These are phyloP conservation scores for Odiellus spinosus DNA, from an alignment of 2,888 invertebrate genomes.

Conservation along the genomic window DNA sequence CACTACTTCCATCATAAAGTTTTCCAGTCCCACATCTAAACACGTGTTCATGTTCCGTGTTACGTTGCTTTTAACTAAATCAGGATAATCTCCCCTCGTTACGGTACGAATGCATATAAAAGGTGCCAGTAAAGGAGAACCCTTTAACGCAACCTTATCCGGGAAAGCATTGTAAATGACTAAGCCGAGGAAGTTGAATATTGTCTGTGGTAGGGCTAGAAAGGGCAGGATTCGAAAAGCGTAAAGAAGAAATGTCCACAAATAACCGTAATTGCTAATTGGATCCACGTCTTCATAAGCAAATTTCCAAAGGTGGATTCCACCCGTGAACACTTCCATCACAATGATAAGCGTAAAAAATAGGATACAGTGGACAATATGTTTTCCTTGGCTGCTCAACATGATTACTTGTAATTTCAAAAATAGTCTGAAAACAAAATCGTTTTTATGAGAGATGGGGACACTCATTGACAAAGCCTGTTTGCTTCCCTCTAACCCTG, in stretches of 20 bases:
- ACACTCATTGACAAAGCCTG: too few relatives aligned
- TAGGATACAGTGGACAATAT: slow-evolving; percentile 18
- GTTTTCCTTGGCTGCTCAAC: slow-evolving; percentile 14
- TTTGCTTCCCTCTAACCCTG: too few relatives aligned
- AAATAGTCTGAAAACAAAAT: too few relatives aligned
- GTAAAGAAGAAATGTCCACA: slow-evolving; percentile 57
- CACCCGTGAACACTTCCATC: slow-evolving; percentile 17
- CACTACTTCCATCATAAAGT: slow-evolving; percentile 89
- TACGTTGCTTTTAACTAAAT: slow-evolving; percentile 73
- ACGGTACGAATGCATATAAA: slow-evolving; percentile 88
- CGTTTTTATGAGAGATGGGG: too few relatives aligned
- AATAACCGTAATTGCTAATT: slow-evolving; percentile 60
- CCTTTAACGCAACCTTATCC: slow-evolving; percentile 70
- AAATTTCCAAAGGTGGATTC: slow-evolving; percentile 14
- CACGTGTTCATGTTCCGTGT: slow-evolving; percentile 71
- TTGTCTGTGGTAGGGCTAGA: slow-evolving; percentile 66
- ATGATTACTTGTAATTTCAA: not conserved
- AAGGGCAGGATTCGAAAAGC: slow-evolving; percentile 60
- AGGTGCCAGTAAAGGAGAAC: slow-evolving; percentile 77
- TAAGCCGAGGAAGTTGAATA: slow-evolving; percentile 73
- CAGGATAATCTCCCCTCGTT: slow-evolving; percentile 83
- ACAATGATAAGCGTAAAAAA: slow-evolving; percentile 14
- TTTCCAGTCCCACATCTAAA: slow-evolving; percentile 74
- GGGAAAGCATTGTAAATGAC: slow-evolving; percentile 86
- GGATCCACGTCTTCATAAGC: slow-evolving; percentile 40